These are phyloP conservation scores for Drosophila affinis DNA, from an alignment of 2,888 invertebrate genomes.

Conservation along the genomic window DNA sequence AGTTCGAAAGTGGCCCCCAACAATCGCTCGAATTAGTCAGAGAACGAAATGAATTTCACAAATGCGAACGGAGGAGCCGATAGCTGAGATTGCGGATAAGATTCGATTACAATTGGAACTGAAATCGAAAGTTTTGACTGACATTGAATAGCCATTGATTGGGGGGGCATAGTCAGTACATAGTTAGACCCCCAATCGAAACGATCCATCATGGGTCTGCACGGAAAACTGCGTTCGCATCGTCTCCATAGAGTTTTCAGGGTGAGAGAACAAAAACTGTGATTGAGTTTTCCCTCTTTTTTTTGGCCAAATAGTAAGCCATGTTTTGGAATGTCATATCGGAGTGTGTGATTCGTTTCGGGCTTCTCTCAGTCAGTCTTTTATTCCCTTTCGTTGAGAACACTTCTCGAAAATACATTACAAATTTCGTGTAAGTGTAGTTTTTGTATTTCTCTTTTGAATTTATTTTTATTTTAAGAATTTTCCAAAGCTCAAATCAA, in stretches of 20 bases:
- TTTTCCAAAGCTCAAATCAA: not conserved
- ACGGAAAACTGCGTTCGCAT: constrained; percentile 23
- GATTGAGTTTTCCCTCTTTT: not conserved
- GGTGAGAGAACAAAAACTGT: not conserved
- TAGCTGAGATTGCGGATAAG: constrained; percentile 23
- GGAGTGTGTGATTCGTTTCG: not conserved
- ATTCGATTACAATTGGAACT: constrained; percentile 17
- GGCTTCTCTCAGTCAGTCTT: constrained; percentile 12
- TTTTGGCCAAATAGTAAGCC: not conserved
- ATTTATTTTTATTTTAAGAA: not conserved
- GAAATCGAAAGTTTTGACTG: not conserved
- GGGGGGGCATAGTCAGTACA: constrained; percentile 18
- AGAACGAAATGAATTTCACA: constrained; percentile 29
- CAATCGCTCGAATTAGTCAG: constrained; percentile 24
- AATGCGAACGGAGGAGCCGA: not conserved
- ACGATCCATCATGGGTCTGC: constrained; percentile 28
- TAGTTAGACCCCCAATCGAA: not conserved
- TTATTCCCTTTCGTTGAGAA: constrained; percentile 29
- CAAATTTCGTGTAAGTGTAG: constrained; percentile 3
- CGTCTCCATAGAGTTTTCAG: not conserved
- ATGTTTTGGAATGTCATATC: not conserved
- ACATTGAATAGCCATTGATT: constrained; percentile 7
- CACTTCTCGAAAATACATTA: constrained; percentile 7
- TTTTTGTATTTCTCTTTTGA: not conserved
- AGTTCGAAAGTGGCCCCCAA: not conserved